Base-by-base conservation (phyloP, 2,888 invertebrate genomes). In the Xestia ashworthii region DNA sequence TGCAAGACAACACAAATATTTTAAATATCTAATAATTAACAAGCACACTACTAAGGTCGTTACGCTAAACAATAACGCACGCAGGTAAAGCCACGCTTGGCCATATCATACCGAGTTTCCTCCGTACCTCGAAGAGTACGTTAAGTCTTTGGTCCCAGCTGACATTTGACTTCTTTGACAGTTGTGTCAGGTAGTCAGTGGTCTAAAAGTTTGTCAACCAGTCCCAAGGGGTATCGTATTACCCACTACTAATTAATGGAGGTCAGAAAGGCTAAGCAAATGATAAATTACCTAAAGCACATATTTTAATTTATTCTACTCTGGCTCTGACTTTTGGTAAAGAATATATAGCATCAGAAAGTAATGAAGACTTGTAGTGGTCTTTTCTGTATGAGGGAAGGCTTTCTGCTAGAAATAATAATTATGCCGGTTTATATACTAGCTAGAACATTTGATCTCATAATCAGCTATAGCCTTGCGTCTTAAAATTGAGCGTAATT, bases 1-100 rank as follows among this genome's bases (percentile, higher is more conserved):
- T 97, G 91, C 0, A 74, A 72, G 8, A 16, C 19, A 72, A 72
- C 5, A 72, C 25, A 1, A 53, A 3, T 46, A 12, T 53, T 9
- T 14, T 25, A 16, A 50, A 50, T 71, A n/a, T 14, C 12, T 22
- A 46, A 22, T 44, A 62, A 65, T n/a, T 16, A 70, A 71, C n/a
- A 71, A 6, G 22, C 32, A 44, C 3, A 25, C 3, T n/a, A n/a
- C 14, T 5, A 25, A n/a, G 1, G 5, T 58, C 25, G 14, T 58
- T n/a, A n/a, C 5, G n/a, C 5, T n/a, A 11, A 55, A n/a, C n/a
- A 55, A 11, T 25, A 58, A 58, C 14, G n/a, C 12, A 55, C 12
- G 55, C 12, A 22, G 25, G 55, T 12, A 14, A 55, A 55, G 25
- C 14, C 25, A 12, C 14, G 12, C n/a, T 25, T 55, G 32, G 32